A percentile compares a stretch with the other conserved stretches of the same genome.
Evolutionary conservation across 2,113 vertebrate genomes (phyloP).

Genomic region (Myrmophylax atrothorax): DNA sequence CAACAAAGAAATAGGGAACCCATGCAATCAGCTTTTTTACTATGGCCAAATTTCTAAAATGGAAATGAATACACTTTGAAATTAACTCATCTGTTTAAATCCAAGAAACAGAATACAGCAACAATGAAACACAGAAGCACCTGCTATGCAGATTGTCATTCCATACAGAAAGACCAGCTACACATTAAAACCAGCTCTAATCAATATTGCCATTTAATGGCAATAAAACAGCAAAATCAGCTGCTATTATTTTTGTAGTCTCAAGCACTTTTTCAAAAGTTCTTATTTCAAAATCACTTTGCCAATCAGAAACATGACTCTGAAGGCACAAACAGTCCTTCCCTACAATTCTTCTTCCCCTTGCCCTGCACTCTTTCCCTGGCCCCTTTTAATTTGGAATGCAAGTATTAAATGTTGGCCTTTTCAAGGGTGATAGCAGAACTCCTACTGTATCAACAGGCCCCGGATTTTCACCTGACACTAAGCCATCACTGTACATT

Average conservation of each 20-base stretch:
- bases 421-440: not conserved
- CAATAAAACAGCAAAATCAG: conserved; percentile 10
- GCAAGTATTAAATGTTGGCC: not conserved
- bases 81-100: not conserved
- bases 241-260: not conserved
- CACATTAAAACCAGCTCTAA: not conserved
- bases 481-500: not conserved
- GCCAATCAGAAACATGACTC: not conserved
- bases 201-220: not conserved
- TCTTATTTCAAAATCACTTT: not conserved
- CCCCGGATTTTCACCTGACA: not conserved
- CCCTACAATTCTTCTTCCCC: not conserved
- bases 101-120: not conserved
- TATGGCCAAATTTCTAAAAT: not conserved
- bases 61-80: not conserved
- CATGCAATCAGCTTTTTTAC: not conserved
- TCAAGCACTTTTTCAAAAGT: not conserved
- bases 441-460: not conserved
- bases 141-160: not conserved
- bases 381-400: not conserved
- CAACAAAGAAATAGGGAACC: not conserved
- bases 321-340: not conserved
- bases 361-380: too few relatives aligned
- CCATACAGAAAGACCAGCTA: not conserved
- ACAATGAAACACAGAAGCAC: not conserved